Evolutionary conservation across 2,113 vertebrate species (phyloP).

Genomic region (Ancistrus triradiatus): DNA sequence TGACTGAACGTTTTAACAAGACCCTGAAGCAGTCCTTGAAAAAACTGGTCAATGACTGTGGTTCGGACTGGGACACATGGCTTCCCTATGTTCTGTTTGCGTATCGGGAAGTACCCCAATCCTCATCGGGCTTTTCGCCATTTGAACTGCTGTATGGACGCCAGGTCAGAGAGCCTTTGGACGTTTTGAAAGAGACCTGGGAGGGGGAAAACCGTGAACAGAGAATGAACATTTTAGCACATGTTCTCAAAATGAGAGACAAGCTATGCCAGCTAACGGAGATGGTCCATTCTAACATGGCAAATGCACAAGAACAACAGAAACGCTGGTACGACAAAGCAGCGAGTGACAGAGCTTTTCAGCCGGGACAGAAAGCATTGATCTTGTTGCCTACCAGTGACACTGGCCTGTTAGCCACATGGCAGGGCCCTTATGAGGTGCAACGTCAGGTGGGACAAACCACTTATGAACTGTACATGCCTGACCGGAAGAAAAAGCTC

Average conservation of each 20-base stretch:
- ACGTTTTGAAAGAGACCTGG: background rate
- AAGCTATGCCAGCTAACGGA: background rate
- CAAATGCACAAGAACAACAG: background rate
- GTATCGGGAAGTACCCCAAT: background rate
- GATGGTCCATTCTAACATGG: background rate
- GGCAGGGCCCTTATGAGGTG: conserved; percentile 20
- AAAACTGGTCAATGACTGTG: background rate
- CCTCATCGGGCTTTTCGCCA: background rate
- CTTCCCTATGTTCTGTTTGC: background rate
- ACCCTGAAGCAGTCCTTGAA: background rate
- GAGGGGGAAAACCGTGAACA: background rate
- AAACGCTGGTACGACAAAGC: conserved; percentile 1
- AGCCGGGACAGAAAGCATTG: background rate
- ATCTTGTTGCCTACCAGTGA: background rate
- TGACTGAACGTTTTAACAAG: background rate
- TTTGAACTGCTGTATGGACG: background rate
- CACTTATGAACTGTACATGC: background rate
- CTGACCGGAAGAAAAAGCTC: background rate
- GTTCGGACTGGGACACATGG: background rate
- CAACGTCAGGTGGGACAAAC: background rate
- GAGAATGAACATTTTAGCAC: background rate
- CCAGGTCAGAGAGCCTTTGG: background rate
- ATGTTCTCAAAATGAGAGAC: background rate
- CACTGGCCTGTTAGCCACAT: conserved; percentile 9
- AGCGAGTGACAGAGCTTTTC: background rate